Base-by-base conservation (phyloP, 2,797 vertebrate species). In the Phyllotis vaccarum region DNA sequence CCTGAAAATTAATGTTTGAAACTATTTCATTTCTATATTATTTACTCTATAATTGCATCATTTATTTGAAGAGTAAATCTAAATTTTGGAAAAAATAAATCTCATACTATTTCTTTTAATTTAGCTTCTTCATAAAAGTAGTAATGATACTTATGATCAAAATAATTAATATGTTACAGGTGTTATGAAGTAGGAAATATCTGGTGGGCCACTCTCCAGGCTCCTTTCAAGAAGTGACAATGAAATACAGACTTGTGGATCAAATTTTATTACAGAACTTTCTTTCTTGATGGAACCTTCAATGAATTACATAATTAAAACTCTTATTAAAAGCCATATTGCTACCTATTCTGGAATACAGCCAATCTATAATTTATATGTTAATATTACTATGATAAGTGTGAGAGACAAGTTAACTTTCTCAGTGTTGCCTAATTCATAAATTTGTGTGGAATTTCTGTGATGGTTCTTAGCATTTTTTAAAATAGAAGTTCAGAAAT, bases 291-390 rank as follows among this genome's bases (percentile, higher is more conserved):
- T 43, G 72, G 31, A 87, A 89, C 6, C 22, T 92, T 90, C 37
- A 70, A 14, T 90, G 86, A 90, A 34, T 1, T 64, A 13, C 37
- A 80, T 87, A 93, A 93, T 88, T 78, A 80, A 78, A 96, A 54
- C 49, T 56, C 58, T 74, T 60, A 86, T 74, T 82, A 95, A 94
- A 81, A 94, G 52, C 14, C 91, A n/a, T 14, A 49, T 40, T 27
- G 29, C 12, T 87, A 46, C 46, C 66, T 89, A 72, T 88, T 79
- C 79, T 70, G 16, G 80, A 86, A 83, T 64, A 88, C 9, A 89
- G 24, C 62, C 46, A 76, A 78, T 64, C 49, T 94, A 79, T 93
- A 85, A 92, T 93, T 90, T 76, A 85, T 54, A 93, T 86, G 60
- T 88, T 93, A 92, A 66, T 60, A 90, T 92, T 62, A 75, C 60